Evolutionary conservation across 2,797 vertebrate species (phyloP), one percentile per base, ranked within the genome.

Genomic region (Anisognathus igniventris): DNA sequence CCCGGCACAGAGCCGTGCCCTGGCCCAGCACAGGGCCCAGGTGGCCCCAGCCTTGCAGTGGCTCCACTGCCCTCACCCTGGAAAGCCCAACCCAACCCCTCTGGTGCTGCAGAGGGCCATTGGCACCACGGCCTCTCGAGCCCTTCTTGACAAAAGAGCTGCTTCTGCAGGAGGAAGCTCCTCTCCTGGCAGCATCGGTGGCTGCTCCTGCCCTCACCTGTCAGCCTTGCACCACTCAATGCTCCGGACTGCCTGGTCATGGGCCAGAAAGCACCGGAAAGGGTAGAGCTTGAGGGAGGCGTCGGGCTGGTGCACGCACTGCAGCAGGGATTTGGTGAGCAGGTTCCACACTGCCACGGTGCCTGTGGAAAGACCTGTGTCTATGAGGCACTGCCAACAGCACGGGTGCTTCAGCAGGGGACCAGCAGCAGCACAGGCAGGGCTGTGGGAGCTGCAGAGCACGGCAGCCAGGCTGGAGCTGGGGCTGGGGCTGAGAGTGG

Each of bases 311-410:
- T 91, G 97, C 54, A 99, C 97, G 1, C 97, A 97, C 92, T 98
- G 97, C 80, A 99, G 96, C 2, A 98, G 84, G 5, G 99, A 99
- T 81, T 97, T 98, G 2, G 98, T 98, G 78, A 96, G 94, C 89
- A 99, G 97, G 95, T 99, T 98, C 99, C 99, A 99, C 47, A 99
- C 93, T 12, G 98, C 98, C 35, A 99, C 99, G 0, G 98, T 95
- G 79, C 99, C 99, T 99, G 88, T 6, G 28, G 61, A 51, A 31
- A 73, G 74, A 75, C 6, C 5, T 2, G 5, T 1, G 22, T 12
- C 30, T 15, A 0, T 92, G 18, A 72, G 60, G 48, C 42, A 42
- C 77, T 20, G 53, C 61, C 25, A 6, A 1, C 2, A 8, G 17
- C 0, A 0, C 25, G 19, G 16, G 28, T 1, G 5, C 56, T 30